Conservation (phyloP, 2,113 vertebrate genomes). For the Lucifuga dentata region DNA sequence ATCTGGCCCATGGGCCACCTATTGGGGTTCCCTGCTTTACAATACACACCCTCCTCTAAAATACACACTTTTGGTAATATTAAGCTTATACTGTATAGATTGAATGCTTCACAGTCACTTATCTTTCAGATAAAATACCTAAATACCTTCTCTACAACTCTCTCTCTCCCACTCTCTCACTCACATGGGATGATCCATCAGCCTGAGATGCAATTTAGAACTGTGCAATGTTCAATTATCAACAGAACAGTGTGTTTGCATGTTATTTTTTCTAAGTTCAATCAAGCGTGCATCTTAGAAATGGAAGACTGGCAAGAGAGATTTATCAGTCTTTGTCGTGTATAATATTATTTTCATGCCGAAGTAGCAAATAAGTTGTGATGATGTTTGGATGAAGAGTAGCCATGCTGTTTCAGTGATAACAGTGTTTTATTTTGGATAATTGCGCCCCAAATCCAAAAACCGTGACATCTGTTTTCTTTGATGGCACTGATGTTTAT, state of each 20-base stretch:
- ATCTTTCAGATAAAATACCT: slow-evolving; percentile 42
- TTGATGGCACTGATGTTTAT: slow-evolving; percentile 67
- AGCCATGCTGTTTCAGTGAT: slow-evolving; percentile 5
- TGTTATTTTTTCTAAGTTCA: slow-evolving; percentile 32
- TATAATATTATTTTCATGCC: slow-evolving; percentile 27
- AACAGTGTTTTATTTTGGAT: slow-evolving; percentile 39
- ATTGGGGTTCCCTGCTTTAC: no score
- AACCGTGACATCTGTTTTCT: slow-evolving; percentile 49
- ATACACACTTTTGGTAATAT: slow-evolving; percentile 26
- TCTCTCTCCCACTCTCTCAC: no score
- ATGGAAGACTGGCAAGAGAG: slow-evolving; percentile 19
- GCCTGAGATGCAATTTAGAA: slow-evolving; percentile 30
- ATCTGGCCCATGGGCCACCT: no score
- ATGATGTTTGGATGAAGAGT: slow-evolving; percentile 14
- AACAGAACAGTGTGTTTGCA: slow-evolving; percentile 30
- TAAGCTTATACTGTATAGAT: slow-evolving; percentile 48
- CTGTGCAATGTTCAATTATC: slow-evolving; percentile 42
- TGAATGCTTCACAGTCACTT: slow-evolving; percentile 41
- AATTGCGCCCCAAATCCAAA: slow-evolving; percentile 39
- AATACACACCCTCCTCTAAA: slow-evolving; percentile 13
- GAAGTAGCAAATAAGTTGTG: slow-evolving; percentile 31
- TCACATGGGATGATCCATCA: slow-evolving; percentile 10
- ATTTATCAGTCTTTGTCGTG: slow-evolving; percentile 27
- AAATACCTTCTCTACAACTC: slow-evolving; percentile 3
- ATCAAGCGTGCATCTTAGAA: slow-evolving; percentile 5